A percentile compares a stretch with the other conserved stretches of the same genome.
Conservation (phyloP, 2,888 invertebrate genomes). For the Latrodectus elegans region DNA sequence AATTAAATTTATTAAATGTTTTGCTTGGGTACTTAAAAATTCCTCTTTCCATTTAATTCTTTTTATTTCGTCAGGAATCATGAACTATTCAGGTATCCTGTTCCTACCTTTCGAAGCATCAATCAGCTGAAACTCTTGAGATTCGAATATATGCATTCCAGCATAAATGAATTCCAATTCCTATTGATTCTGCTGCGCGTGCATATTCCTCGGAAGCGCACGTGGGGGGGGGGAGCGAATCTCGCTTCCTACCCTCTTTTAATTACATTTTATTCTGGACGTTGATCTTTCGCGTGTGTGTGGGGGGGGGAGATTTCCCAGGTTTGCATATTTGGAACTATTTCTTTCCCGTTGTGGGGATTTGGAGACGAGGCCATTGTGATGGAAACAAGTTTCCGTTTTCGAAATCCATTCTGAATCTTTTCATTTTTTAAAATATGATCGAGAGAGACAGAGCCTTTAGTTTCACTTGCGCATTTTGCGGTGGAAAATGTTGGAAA, state of each 20-base stretch:
- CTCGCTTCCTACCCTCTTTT: background rate
- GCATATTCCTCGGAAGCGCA: background rate
- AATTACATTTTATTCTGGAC: slow-evolving; percentile 27
- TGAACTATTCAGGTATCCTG: background rate
- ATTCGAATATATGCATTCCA: background rate
- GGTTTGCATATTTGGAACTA: slow-evolving; percentile 14
- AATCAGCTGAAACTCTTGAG: background rate
- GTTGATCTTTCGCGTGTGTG: slow-evolving; percentile 10
- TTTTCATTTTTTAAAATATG: background rate
- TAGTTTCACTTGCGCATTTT: background rate
- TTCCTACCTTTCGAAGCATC: background rate
- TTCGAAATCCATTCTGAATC: slow-evolving; percentile 3
- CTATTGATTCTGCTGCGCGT: slow-evolving; percentile 6
- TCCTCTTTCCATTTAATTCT: background rate
- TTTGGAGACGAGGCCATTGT: slow-evolving; percentile 6
- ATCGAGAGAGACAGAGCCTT: background rate
- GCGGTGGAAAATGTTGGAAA: background rate
- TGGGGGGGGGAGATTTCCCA: background rate
- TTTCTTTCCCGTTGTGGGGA: background rate
- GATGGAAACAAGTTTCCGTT: slow-evolving; percentile 19
- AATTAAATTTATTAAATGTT: background rate
- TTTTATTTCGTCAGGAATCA: background rate
- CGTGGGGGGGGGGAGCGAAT: background rate
- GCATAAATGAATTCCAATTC: slow-evolving; percentile 5
- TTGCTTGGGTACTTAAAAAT: background rate